These are phyloP conservation scores for Bettongia penicillata DNA, from an alignment of 2,113 vertebrate genomes.

Conservation along the genomic window DNA sequence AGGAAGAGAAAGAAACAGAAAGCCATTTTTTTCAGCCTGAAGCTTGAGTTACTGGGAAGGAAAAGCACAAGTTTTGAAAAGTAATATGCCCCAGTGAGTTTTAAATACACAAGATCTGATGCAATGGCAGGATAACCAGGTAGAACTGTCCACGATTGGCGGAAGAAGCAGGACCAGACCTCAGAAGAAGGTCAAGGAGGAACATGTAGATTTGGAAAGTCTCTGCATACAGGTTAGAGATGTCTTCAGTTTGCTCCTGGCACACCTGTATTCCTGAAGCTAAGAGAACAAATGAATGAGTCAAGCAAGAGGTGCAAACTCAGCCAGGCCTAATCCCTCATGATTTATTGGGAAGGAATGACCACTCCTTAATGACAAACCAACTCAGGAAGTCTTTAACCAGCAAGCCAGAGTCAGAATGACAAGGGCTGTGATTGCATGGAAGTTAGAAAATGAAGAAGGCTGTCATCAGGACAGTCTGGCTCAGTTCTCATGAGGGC, in stretches of 20 bases:
- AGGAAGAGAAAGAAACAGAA: background rate
- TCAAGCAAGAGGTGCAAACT: conserved; percentile 32
- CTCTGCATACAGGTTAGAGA: background rate
- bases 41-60: background rate
- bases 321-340: conserved; percentile 4
- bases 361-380: conserved; percentile 60
- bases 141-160: conserved; percentile 18
- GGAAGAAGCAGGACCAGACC: conserved; percentile 17
- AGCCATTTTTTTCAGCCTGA: background rate
- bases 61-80: background rate
- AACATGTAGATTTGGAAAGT: conserved; percentile 32
- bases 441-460: background rate
- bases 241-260: background rate
- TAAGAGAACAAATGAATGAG: background rate
- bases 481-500: background rate
- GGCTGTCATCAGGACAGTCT: background rate
- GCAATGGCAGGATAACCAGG: conserved; percentile 36
- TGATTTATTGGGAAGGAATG: conserved; percentile 65
- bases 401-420: background rate
- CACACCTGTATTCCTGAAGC: background rate
- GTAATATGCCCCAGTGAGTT: background rate
- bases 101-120: background rate
- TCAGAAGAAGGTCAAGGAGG: conserved; percentile 48
- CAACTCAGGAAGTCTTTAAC: conserved; percentile 32
- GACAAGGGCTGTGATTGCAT: conserved; percentile 21